Conservation (phyloP, 2,113 vertebrate species). For the Macrotus californicus region DNA sequence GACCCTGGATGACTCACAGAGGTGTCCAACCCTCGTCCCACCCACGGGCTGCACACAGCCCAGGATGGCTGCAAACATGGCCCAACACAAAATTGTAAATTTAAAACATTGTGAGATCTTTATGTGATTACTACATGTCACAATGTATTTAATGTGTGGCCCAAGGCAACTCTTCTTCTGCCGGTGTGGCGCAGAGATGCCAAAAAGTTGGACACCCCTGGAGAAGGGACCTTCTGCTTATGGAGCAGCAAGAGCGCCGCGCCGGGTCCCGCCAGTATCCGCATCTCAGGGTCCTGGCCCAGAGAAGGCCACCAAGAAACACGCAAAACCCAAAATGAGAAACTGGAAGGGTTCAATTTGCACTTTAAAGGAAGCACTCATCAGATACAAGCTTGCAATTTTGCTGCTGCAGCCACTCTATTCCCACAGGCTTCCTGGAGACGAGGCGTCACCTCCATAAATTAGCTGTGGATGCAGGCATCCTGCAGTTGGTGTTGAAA, state of each 20-base stretch:
- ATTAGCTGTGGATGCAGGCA: slow-evolving; percentile 35
- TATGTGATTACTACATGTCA: too few species aligned
- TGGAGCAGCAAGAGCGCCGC: background rate
- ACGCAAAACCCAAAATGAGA: background rate
- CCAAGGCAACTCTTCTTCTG: too few species aligned
- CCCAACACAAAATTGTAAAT: too few species aligned
- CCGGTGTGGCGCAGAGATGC: too few species aligned
- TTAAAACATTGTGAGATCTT: too few species aligned
- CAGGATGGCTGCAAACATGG: too few species aligned
- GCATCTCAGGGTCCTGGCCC: background rate
- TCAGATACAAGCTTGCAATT: background rate
- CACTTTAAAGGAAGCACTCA: background rate
- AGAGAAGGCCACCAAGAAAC: background rate
- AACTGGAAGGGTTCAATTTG: background rate
- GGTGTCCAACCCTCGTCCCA: too few species aligned
- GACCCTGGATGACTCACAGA: background rate
- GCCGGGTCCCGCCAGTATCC: fast-evolving
- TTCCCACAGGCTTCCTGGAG: background rate
- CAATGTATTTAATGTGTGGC: too few species aligned
- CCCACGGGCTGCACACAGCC: too few species aligned
- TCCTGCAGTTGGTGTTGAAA: slow-evolving; percentile 41
- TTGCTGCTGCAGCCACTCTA: background rate
- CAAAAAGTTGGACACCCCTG: too few species aligned
- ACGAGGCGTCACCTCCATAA: slow-evolving; percentile 42
- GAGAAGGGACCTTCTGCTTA: background rate